Conservation (phyloP, 2,888 invertebrate species). For the Fragum fragum region DNA sequence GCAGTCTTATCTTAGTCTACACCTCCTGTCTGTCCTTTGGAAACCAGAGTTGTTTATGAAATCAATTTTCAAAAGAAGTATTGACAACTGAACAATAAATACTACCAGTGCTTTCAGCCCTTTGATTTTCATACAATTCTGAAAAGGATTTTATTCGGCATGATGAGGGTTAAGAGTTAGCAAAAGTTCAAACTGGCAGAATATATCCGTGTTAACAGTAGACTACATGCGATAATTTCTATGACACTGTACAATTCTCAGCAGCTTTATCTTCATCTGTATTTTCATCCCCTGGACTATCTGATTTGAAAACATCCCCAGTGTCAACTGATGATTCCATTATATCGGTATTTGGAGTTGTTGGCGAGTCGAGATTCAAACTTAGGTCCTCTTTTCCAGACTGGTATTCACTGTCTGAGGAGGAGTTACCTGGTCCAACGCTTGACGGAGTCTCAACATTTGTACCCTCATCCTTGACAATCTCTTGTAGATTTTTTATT, state of each 20-base stretch:
- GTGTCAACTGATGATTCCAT: constrained; percentile 63
- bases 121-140: too few relatives aligned
- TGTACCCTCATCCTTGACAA: background rate
- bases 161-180: too few relatives aligned
- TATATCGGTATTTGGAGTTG: background rate
- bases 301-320: constrained; percentile 45
- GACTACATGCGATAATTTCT: too few relatives aligned
- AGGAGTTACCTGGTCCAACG: constrained; percentile 34
- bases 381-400: constrained; percentile 64
- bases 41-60: too few relatives aligned
- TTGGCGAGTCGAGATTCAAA: constrained; percentile 48
- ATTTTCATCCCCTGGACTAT: constrained; percentile 4
- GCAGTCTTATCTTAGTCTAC: too few relatives aligned
- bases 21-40: too few relatives aligned
- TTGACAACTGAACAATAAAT: too few relatives aligned
- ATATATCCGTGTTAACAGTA: too few relatives aligned
- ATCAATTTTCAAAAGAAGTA: too few relatives aligned
- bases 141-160: too few relatives aligned
- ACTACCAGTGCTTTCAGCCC: too few relatives aligned
- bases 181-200: too few relatives aligned
- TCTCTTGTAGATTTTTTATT: background rate
- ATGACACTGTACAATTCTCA: constrained; percentile 62
- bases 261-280: constrained; percentile 43
- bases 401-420: constrained; percentile 66
- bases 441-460: constrained; percentile 43